Percentiles rank a stretch among this genome's conserved stretches.
Conservation (phyloP, 2,888 invertebrate species). For the Caenorhabditis sp. region DNA sequence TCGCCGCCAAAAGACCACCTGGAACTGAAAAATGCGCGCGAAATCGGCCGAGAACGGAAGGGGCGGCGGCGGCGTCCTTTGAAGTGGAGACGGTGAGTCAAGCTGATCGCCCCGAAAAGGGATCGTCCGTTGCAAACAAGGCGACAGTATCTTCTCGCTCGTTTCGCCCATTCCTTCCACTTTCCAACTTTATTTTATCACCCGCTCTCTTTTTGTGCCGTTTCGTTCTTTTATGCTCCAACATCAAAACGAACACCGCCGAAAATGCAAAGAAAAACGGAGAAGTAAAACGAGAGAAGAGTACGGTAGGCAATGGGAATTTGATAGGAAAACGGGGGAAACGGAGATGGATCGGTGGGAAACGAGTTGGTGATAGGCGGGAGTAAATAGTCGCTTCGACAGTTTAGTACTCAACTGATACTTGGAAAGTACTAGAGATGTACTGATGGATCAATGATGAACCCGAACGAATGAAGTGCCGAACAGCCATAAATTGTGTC, state of each 20-base stretch:
- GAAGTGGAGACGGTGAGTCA: background rate
- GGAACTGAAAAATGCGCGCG: constrained; percentile 20
- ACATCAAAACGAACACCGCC: constrained; percentile 3
- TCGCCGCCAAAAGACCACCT: constrained; percentile 32
- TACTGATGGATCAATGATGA: too few relatives aligned
- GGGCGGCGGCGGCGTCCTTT: background rate
- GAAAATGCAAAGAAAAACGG: background rate
- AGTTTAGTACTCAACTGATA: too few relatives aligned
- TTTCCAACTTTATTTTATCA: constrained; percentile 13
- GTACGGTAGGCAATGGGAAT: background rate
- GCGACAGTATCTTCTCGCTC: background rate
- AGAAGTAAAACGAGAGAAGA: constrained; percentile 1
- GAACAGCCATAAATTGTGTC: constrained; percentile 11
- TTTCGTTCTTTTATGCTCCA: constrained; percentile 7
- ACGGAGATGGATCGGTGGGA: too few relatives aligned
- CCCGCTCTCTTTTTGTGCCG: constrained; percentile 11
- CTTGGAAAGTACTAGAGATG: too few relatives aligned
- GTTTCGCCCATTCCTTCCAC: background rate
- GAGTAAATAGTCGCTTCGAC: too few relatives aligned
- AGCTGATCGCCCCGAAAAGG: background rate
- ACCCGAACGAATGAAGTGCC: too few relatives aligned
- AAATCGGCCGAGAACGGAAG: constrained; percentile 8
- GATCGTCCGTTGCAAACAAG: background rate
- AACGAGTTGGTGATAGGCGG: too few relatives aligned
- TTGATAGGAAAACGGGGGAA: too few relatives aligned